Percentiles rank a stretch among this genome's conserved stretches.
Conservation (phyloP, 2,888 invertebrate species). For the Lamellibrachia columna region DNA sequence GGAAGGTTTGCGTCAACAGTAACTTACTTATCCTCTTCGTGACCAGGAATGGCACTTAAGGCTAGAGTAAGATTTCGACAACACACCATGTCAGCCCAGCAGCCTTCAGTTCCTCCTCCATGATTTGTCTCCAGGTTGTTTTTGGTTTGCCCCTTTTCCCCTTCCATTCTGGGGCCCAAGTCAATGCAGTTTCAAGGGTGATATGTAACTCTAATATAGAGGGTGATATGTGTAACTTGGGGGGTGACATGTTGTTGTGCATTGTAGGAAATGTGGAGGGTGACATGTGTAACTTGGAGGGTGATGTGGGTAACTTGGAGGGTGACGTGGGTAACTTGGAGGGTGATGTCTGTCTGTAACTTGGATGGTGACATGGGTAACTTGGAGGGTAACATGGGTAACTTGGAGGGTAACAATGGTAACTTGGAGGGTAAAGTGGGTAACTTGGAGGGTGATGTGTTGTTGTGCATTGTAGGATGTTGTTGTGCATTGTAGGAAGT, state of each 20-base stretch:
- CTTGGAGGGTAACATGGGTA: neutral
- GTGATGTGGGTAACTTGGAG: no score
- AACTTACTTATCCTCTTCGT: no score
- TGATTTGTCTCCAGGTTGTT: no score
- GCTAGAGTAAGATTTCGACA: no score
- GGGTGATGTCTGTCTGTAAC: neutral
- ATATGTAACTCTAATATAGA: neutral
- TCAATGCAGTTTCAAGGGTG: neutral
- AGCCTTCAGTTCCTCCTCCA: no score
- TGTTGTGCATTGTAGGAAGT: conserved; percentile 65
- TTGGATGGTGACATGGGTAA: neutral
- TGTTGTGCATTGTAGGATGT: conserved; percentile 14
- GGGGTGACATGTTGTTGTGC: neutral
- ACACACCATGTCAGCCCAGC: no score
- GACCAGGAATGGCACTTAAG: no score
- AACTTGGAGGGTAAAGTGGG: neutral
- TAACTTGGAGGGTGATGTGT: neutral
- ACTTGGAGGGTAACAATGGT: neutral
- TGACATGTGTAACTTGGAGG: no score
- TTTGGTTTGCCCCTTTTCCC: no score
- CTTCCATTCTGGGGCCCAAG: no score
- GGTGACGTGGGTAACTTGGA: no score
- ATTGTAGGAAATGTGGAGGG: neutral
- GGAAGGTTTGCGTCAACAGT: no score
- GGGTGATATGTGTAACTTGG: neutral